Evolutionary conservation across 2,888 invertebrate genomes (phyloP).

Genomic region (Cyaniris semiargus): DNA sequence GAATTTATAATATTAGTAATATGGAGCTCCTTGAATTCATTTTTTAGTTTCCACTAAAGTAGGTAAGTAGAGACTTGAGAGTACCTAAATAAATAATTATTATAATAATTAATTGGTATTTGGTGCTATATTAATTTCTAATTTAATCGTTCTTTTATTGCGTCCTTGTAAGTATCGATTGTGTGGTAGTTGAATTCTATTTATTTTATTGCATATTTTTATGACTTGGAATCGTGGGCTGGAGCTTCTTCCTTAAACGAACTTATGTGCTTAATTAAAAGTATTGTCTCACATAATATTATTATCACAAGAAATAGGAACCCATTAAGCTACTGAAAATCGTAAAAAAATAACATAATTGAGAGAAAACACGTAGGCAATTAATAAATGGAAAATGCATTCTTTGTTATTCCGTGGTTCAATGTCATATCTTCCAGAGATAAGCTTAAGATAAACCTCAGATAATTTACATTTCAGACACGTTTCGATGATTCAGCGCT

Average conservation of each 20-base stretch:
- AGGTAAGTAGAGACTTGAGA: no score
- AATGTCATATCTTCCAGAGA: not conserved
- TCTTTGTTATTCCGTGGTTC: not conserved
- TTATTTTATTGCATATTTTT: not conserved
- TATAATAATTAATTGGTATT: no score
- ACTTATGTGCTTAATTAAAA: not conserved
- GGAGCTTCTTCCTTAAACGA: not conserved
- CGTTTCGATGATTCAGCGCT: constrained; percentile 94
- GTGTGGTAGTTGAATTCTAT: constrained; percentile 9
- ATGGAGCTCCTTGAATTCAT: no score
- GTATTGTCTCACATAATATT: not conserved
- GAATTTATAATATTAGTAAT: no score
- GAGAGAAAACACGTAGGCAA: no score
- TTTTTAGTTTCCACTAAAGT: not conserved
- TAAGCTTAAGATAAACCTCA: not conserved
- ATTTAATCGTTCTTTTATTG: not conserved
- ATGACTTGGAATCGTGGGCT: not conserved
- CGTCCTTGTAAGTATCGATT: not conserved
- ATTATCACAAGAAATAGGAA: no score
- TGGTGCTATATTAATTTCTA: not conserved
- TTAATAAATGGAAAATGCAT: not conserved
- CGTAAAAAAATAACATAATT: no score
- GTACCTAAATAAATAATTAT: no score
- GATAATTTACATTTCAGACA: constrained; percentile 80
- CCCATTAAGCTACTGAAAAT: no score